Evolutionary conservation across 2,797 vertebrate species (phyloP).

Genomic region (Chaetophractus vellerosus): DNA sequence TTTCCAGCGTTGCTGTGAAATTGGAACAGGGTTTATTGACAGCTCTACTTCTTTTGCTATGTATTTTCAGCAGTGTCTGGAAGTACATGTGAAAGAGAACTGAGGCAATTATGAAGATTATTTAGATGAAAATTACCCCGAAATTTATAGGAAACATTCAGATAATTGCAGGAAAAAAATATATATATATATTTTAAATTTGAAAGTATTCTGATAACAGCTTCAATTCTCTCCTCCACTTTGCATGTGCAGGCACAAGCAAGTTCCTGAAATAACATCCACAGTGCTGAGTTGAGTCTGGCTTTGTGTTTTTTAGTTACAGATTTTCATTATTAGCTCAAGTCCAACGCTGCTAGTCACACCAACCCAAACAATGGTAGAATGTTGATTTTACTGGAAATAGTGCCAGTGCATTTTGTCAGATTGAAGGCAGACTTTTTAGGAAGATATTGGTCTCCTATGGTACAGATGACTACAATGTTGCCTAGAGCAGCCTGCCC

Average conservation of each 20-base stretch:
- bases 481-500: neutral
- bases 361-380: neutral
- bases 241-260: slow-evolving; percentile 14
- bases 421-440: neutral
- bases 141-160: slow-evolving; percentile 66
- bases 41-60: neutral
- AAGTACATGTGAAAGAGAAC: slow-evolving; percentile 49
- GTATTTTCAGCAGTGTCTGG: slow-evolving; percentile 60
- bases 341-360: neutral
- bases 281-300: neutral
- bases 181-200: neutral
- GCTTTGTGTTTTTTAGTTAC: slow-evolving; percentile 35
- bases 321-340: neutral
- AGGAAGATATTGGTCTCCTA: neutral
- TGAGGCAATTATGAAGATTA: slow-evolving; percentile 52
- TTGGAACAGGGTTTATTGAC: neutral
- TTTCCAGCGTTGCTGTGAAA: neutral
- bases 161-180: slow-evolving; percentile 68
- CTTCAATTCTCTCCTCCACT: slow-evolving; percentile 37
- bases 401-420: neutral
- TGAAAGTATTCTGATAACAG: slow-evolving; percentile 65
- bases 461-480: neutral
- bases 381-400: slow-evolving; percentile 16
- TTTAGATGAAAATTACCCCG: slow-evolving; percentile 54
- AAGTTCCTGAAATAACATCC: slow-evolving; percentile 37